Evolutionary conservation across 2,113 vertebrate genomes (phyloP), one percentile per base, ranked within the genome.

Genomic region (Nothobranchius kuhntae): DNA sequence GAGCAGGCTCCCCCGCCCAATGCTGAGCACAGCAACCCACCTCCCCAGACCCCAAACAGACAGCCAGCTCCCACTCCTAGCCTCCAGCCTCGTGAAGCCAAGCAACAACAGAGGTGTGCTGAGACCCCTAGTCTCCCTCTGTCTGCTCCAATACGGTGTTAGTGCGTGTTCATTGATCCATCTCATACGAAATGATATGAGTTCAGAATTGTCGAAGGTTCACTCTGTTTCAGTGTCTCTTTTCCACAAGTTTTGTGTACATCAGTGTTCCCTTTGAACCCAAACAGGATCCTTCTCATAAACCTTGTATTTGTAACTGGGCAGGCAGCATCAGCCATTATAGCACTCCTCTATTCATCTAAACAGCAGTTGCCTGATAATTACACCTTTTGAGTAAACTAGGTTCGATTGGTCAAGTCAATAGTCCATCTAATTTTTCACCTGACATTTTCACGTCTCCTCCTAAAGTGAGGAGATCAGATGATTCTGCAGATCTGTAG

Each of bases 401-500:
- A 7, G 44, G 13, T 53, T 36, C 14, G 26, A 4, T 13, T 36
- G 40, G 44, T 65, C 30, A 52, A 57, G 45, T 67, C 40, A 57
- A 58, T 61, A 61, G 58, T 68, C 30, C 53, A 53, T 65, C 46
- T 58, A 61, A 52, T 71, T 59, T 54, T 71, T 76, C 47, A 21
- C 51, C 65, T 68, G 65, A 57, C 61, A 72, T 72, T 79, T 70
- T 75, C 45, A 51, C 24, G 54, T 69, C 58, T 40, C 46, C 44
- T 42, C 53, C 2, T 53, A 64, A 61, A 48, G 26, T 7, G 46
- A 52, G 65, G 57, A n/a, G 65, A 54, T 40, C 61, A 56, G 44
- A 38, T 61, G 52, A 44, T 46, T 52, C 17, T 56, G 4, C 61
- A 58, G 50, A 73, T 75, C 47, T 57, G 66, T 68, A 58, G 63